Percentiles rank a stretch among this genome's conserved stretches.
Evolutionary conservation across 2,888 invertebrate genomes (phyloP).

Genomic region (Chloroclystis v-ata): DNA sequence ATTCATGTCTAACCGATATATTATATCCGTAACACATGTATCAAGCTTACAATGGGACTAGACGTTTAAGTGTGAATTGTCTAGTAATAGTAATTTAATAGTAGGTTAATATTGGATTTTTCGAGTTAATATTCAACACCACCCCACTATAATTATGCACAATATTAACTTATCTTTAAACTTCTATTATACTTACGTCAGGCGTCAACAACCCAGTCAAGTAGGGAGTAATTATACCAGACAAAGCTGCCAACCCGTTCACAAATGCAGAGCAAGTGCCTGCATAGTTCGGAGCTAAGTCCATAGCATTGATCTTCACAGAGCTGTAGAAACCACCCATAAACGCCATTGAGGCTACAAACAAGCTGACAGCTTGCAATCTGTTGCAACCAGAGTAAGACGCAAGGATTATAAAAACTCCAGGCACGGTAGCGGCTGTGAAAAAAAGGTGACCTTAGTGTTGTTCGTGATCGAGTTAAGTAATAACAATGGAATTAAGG

Average conservation of each 20-base stretch:
- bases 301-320: constrained; percentile 82
- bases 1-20: too few species aligned
- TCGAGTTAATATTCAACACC: too few species aligned
- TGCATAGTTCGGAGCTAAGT: constrained; percentile 81
- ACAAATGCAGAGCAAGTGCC: constrained; percentile 81
- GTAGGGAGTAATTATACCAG: constrained; percentile 80
- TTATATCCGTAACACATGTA: too few species aligned
- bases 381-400: constrained; percentile 80
- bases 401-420: constrained; percentile 79
- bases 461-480: constrained; percentile 33
- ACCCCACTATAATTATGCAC: too few species aligned
- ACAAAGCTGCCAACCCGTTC: constrained; percentile 80
- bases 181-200: constrained; percentile 67
- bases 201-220: constrained; percentile 78
- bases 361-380: constrained; percentile 67
- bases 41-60: too few species aligned
- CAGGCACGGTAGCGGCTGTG: constrained; percentile 80
- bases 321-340: constrained; percentile 85
- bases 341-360: constrained; percentile 80
- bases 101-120: too few species aligned
- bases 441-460: constrained; percentile 38
- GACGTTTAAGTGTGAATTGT: too few species aligned
- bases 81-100: too few species aligned
- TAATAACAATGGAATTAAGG: constrained; percentile 5
- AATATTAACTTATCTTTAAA: too few species aligned